phyloP scores from a whole-genome alignment of 2,888 invertebrate species.

The Osmoderma eremita region DNA sequence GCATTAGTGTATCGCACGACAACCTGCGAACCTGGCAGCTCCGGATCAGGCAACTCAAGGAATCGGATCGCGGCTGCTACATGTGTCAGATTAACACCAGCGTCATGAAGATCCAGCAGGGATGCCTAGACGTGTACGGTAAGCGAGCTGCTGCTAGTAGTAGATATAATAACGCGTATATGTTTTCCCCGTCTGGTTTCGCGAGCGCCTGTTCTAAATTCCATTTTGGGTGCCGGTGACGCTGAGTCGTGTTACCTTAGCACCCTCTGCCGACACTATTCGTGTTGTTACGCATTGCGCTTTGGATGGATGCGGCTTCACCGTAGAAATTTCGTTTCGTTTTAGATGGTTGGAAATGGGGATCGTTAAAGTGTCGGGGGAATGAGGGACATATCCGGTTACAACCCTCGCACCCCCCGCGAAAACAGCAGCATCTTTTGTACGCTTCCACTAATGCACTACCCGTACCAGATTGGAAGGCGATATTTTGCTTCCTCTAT shows the following conservation, averaged over 20 bases:
- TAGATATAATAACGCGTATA: neutral
- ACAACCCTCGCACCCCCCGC: neutral
- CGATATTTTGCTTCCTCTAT: neutral
- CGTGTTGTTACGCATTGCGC: constrained; percentile 6
- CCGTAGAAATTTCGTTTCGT: constrained; percentile 13
- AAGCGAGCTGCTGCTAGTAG: constrained; percentile 59
- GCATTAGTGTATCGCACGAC: constrained; percentile 85
- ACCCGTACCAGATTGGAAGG: neutral
- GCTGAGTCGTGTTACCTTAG: neutral
- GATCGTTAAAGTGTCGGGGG: neutral
- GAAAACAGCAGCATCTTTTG: constrained; percentile 24
- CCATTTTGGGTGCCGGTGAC: neutral
- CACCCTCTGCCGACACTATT: neutral
- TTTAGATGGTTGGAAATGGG: constrained; percentile 5
- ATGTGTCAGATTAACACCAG: constrained; percentile 94
- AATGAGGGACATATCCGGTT: constrained; percentile 20
- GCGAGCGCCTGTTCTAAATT: constrained; percentile 4
- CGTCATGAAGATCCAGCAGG: constrained; percentile 86
- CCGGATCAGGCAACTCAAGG: constrained; percentile 82
- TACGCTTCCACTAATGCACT: constrained; percentile 11
- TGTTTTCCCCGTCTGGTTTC: neutral
- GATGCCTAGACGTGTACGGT: constrained; percentile 91
- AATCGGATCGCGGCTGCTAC: constrained; percentile 87
- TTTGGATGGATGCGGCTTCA: constrained; percentile 12
- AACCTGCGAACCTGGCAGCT: constrained; percentile 86